phyloP scores from a whole-genome alignment of 2,888 invertebrate species.

The Campoplex nolae region DNA sequence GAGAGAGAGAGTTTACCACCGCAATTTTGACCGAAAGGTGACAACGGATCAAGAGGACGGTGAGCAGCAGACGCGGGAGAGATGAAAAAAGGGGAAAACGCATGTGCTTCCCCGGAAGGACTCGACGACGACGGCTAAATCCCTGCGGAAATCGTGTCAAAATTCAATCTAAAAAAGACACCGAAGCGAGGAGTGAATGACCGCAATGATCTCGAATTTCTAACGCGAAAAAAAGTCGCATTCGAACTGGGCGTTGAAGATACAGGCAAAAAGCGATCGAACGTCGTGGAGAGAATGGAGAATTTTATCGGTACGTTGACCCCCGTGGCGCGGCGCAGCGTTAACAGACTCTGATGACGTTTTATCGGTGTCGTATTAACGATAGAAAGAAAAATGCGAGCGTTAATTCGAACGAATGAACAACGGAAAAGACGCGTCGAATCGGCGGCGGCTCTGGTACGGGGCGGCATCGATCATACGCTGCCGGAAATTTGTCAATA shows the following conservation, averaged over 20 bases:
- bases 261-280: constrained; percentile 50
- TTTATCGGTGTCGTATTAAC: constrained; percentile 36
- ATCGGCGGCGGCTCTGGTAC: too few relatives aligned
- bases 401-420: constrained; percentile 9
- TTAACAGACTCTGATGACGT: constrained; percentile 67
- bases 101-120: too few relatives aligned
- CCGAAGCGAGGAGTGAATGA: too few relatives aligned
- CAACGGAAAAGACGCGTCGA: not conserved
- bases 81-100: too few relatives aligned
- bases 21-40: too few relatives aligned
- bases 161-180: too few relatives aligned
- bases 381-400: not conserved
- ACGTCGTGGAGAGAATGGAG: constrained; percentile 73
- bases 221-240: too few relatives aligned
- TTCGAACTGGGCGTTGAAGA: not conserved
- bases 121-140: not conserved
- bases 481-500: not conserved
- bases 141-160: too few relatives aligned
- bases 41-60: too few relatives aligned
- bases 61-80: too few relatives aligned
- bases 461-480: not conserved
- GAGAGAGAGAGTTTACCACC: not conserved
- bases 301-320: constrained; percentile 78
- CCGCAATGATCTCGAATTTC: too few relatives aligned
- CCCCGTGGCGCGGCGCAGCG: constrained; percentile 63